phyloP scores from a whole-genome alignment of 2,888 invertebrate species.

The Rugalucina vietnamica region DNA sequence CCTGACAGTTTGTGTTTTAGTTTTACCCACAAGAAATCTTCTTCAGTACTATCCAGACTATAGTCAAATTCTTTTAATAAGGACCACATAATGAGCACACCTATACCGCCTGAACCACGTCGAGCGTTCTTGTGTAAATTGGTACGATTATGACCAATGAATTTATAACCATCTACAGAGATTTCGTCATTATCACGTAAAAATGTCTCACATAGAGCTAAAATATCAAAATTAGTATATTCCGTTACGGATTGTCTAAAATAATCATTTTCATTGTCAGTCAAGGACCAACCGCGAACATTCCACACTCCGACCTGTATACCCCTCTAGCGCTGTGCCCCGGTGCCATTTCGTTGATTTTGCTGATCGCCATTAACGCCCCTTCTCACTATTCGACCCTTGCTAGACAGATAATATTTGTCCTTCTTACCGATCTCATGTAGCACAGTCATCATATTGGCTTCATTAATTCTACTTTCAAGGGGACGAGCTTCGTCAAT shows the following conservation, averaged over 20 bases:
- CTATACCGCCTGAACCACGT: background rate
- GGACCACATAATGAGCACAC: background rate
- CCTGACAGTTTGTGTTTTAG: background rate
- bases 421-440: background rate
- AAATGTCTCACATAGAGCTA: background rate
- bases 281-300: background rate
- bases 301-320: conserved; percentile 6
- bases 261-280: background rate
- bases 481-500: background rate
- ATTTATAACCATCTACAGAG: background rate
- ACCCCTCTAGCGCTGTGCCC: background rate
- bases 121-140: background rate
- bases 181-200: background rate
- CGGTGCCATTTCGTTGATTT: background rate
- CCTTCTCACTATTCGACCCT: background rate
- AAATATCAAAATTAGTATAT: background rate
- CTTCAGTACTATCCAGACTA: background rate
- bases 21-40: background rate
- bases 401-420: background rate
- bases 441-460: background rate
- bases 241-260: background rate
- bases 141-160: background rate
- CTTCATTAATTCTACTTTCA: background rate
- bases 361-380: background rate
- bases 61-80: background rate